Evolutionary conservation across 2,113 vertebrate species (phyloP).

Genomic region (Aspidoscelis tigris): DNA sequence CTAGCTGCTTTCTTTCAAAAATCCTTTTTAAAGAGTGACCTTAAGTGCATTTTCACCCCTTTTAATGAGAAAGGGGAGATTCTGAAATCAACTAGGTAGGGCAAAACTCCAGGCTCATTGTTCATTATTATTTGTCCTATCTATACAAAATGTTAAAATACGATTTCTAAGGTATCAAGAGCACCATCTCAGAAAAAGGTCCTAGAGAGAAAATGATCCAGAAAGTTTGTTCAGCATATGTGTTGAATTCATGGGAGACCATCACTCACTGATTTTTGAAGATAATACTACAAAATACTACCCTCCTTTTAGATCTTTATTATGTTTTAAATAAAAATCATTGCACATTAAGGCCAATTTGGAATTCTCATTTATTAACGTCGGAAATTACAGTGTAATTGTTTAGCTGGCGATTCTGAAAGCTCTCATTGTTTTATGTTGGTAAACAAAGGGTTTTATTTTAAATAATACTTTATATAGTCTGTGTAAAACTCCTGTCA

Average conservation of each 20-base stretch:
- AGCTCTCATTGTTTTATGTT: slow-evolving; percentile 53
- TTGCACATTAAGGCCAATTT: slow-evolving; percentile 54
- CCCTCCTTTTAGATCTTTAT: slow-evolving; percentile 44
- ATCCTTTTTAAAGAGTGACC: slow-evolving; percentile 36
- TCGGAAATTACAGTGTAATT: slow-evolving; percentile 49
- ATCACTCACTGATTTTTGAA: slow-evolving; percentile 42
- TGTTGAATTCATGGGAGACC: slow-evolving; percentile 16
- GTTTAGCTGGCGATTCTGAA: slow-evolving; percentile 52
- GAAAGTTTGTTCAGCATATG: slow-evolving; percentile 41
- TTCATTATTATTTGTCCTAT: slow-evolving; percentile 48
- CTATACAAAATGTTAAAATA: slow-evolving; percentile 45
- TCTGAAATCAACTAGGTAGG: slow-evolving; percentile 26
- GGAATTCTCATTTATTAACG: slow-evolving; percentile 54
- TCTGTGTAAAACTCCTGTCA: slow-evolving; percentile 66
- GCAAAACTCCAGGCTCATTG: slow-evolving; percentile 55
- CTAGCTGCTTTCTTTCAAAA: slow-evolving; percentile 32
- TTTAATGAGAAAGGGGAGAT: slow-evolving; percentile 35
- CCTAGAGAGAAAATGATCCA: slow-evolving; percentile 60
- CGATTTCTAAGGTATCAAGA: slow-evolving; percentile 59
- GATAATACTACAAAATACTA: slow-evolving; percentile 43
- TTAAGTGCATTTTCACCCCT: slow-evolving; percentile 37
- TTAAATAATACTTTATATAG: slow-evolving; percentile 59
- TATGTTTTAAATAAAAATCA: slow-evolving; percentile 54
- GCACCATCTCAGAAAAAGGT: slow-evolving; percentile 73
- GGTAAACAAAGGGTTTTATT: slow-evolving; percentile 62